Percentiles rank a stretch among this genome's conserved stretches.
These are phyloP conservation scores for Hipposideros armiger DNA, from an alignment of 2,113 vertebrate genomes.

Conservation along the genomic window DNA sequence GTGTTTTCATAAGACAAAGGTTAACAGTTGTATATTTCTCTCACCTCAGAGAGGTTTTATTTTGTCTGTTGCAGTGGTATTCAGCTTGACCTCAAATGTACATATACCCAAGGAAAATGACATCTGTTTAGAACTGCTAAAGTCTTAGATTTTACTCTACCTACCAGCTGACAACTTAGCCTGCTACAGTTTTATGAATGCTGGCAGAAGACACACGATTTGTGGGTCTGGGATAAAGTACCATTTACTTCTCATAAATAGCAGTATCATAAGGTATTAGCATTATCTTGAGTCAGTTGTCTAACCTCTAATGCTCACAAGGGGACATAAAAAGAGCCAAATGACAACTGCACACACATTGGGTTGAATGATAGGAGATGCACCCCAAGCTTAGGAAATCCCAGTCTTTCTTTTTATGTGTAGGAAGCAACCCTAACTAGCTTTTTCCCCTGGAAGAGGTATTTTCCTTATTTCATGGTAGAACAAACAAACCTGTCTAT, in stretches of 20 bases:
- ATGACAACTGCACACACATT: neutral
- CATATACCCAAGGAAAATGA: neutral
- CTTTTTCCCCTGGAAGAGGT: neutral
- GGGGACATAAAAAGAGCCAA: fast-evolving
- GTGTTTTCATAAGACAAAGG: neutral
- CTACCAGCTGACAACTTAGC: neutral
- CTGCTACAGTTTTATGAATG: neutral
- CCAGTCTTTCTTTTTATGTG: neutral
- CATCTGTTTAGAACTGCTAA: neutral
- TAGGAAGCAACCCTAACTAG: neutral
- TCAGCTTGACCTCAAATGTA: neutral
- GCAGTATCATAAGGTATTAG: neutral
- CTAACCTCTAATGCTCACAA: neutral
- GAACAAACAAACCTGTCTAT: neutral
- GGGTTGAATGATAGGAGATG: neutral
- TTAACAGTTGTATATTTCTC: neutral
- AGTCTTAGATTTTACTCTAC: neutral
- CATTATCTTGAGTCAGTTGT: neutral
- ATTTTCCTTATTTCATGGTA: neutral
- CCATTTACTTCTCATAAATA: neutral
- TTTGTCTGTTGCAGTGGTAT: neutral
- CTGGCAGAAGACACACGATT: neutral
- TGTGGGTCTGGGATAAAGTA: neutral
- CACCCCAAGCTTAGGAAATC: neutral
- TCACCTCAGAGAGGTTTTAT: neutral